phyloP scores from a whole-genome alignment of 2,888 invertebrate genomes.

The Rhagonycha lutea region DNA sequence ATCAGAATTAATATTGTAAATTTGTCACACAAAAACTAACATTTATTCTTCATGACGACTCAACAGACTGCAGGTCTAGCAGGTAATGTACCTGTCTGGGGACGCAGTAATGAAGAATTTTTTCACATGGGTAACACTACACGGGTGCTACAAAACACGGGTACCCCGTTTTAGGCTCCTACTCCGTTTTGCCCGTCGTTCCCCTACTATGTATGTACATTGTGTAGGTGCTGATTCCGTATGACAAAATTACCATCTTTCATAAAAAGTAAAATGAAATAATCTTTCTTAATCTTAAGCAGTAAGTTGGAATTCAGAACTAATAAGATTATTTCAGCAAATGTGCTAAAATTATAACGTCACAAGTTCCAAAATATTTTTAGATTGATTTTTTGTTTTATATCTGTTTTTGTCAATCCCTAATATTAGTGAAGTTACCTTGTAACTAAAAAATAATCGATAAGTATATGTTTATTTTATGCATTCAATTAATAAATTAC shows the following conservation, averaged over 20 bases:
- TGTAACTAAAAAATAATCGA: background rate
- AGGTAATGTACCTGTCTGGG: too few relatives aligned
- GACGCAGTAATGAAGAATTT: too few relatives aligned
- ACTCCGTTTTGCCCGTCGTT: too few relatives aligned
- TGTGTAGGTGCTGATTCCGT: background rate
- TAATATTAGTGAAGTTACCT: background rate
- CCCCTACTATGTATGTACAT: too few relatives aligned
- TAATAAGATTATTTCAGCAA: conserved; percentile 7
- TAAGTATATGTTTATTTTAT: background rate
- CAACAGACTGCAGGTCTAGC: too few relatives aligned
- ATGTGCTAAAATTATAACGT: conserved; percentile 17
- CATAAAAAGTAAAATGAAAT: background rate
- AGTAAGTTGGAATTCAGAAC: conserved; percentile 16
- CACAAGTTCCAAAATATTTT: conserved; percentile 12
- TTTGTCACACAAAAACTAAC: too few relatives aligned
- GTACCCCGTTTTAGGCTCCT: too few relatives aligned
- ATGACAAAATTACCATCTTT: too few relatives aligned
- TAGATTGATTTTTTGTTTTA: background rate
- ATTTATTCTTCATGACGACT: too few relatives aligned
- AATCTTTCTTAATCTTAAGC: background rate
- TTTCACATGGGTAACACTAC: too few relatives aligned
- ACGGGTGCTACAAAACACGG: too few relatives aligned
- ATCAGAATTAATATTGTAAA: too few relatives aligned
- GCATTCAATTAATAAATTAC: conserved; percentile 22
- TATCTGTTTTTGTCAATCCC: background rate